Percentiles rank a stretch among this genome's conserved stretches.
These are phyloP conservation scores for Eupithecia vulgata DNA, from an alignment of 2,888 invertebrate genomes.

Conservation along the genomic window DNA sequence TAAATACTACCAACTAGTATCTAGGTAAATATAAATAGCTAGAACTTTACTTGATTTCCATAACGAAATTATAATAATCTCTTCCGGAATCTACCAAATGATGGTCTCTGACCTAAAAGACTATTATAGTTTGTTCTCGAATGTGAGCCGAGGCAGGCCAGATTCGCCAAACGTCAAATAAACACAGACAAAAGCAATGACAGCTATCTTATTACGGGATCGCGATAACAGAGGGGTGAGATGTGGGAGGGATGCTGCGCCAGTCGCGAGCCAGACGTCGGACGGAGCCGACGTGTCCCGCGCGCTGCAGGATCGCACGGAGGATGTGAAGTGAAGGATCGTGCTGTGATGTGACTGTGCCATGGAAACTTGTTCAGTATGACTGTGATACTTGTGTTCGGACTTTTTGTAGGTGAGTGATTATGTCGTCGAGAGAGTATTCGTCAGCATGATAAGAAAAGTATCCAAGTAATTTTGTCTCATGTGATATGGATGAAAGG, in stretches of 20 bases:
- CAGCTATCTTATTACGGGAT: conserved; percentile 83
- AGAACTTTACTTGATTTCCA: no score
- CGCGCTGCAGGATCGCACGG: conserved; percentile 6
- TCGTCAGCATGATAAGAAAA: neutral
- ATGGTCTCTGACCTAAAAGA: no score
- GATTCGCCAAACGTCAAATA: conserved; percentile 53
- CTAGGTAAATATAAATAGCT: no score
- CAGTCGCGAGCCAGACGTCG: conserved; percentile 60
- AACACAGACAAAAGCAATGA: conserved; percentile 77
- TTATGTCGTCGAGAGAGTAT: neutral
- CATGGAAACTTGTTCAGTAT: conserved; percentile 4
- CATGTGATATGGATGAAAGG: no score
- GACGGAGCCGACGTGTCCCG: neutral
- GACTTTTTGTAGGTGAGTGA: conserved; percentile 12
- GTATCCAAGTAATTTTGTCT: neutral
- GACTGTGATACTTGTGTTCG: conserved; percentile 5
- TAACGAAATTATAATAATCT: no score
- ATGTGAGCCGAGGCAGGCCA: neutral
- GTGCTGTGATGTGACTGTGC: conserved; percentile 3
- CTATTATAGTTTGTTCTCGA: no score
- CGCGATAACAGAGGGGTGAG: conserved; percentile 69
- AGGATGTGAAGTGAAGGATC: conserved; percentile 12
- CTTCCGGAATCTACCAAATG: no score
- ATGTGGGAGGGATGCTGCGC: conserved; percentile 59
- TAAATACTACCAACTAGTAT: no score